These are phyloP conservation scores for Platycnemis pennipes DNA, from an alignment of 2,888 invertebrate species.

Conservation along the genomic window DNA sequence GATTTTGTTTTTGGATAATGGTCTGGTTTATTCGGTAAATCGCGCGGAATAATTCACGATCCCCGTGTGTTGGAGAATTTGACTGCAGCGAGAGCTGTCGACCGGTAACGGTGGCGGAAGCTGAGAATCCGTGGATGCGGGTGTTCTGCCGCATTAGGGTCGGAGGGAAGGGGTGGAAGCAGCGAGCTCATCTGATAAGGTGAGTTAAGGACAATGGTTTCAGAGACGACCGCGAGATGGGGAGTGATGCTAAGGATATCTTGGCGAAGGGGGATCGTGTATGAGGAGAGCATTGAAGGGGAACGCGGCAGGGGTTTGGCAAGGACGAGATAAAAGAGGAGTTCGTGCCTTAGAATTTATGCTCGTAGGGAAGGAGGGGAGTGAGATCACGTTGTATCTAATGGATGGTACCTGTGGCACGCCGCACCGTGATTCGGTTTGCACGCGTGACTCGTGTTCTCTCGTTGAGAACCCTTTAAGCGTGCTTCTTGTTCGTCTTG, in stretches of 20 bases:
- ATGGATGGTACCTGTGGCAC: slow-evolving; percentile 7
- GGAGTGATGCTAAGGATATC: neutral
- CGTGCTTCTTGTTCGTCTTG: no score
- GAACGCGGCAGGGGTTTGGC: neutral
- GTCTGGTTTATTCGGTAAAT: no score
- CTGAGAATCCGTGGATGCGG: neutral
- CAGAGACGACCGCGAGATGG: slow-evolving; percentile 8
- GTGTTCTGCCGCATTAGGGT: neutral
- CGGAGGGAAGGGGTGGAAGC: neutral
- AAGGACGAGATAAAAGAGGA: slow-evolving; percentile 18
- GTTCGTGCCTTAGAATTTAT: neutral
- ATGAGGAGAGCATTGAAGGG: neutral
- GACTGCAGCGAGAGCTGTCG: neutral
- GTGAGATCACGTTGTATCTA: neutral
- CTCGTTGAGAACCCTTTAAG: no score
- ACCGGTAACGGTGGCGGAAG: neutral
- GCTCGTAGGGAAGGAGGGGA: neutral
- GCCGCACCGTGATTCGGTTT: neutral
- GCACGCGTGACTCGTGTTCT: no score
- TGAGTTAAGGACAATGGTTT: slow-evolving; percentile 17
- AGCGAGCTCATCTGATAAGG: neutral
- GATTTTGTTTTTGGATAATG: no score
- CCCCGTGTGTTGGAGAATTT: neutral
- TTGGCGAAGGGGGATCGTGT: neutral
- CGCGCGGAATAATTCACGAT: no score